Evolutionary conservation across 1,140 invertebrate genomes (phyloP), one percentile per base, ranked within the genome.

Genomic region (Apis laboriosa): DNA sequence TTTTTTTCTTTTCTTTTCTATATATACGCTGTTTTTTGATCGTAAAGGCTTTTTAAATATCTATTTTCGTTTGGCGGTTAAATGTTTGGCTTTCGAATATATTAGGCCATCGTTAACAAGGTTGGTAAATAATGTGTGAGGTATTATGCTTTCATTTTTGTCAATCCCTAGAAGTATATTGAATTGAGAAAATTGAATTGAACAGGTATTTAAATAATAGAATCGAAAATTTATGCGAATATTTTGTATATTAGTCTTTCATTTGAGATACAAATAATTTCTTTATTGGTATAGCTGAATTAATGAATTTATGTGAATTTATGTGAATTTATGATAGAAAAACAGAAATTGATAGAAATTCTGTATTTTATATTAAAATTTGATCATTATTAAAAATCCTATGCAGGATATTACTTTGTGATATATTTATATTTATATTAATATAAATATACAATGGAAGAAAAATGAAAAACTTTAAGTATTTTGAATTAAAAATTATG

Each of bases 11-110:
- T n/a, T 63, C n/a, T 28, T 64, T 8, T 64, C 28, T 53, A 12
- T 53, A 12, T 55, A 61, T 80, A 73, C 19, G 70, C 68, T 73
- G 70, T 73, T 70, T 66, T 49, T 12, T 24, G 70, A 80, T 61
- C 60, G 61, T 72, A 49, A 58, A 72, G 61, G 71, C 71, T 75
- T 80, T 34, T 51, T 28, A 51, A 56, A 13, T 49, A 61, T 56
- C 28, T 63, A 24, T 51, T 79, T 34, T 71, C 77, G 43, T 61
- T 55, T n/a, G 61, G 43, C 64, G 64, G n/a, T 21, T 67, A 28
- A n/a, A 49, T 43, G 77, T 63, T 67, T 49, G 77, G 67, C 56
- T 77, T 67, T 77, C 64, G 64, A 49, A 17, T 60, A 72, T 12
- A 53, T 17, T 34, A 61, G 67, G 68, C 43, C 67, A 79, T 72